Percentiles rank a stretch among this genome's conserved stretches.
phyloP scores from a whole-genome alignment of 2,888 invertebrate species.

The Diplazon laetatorius region DNA sequence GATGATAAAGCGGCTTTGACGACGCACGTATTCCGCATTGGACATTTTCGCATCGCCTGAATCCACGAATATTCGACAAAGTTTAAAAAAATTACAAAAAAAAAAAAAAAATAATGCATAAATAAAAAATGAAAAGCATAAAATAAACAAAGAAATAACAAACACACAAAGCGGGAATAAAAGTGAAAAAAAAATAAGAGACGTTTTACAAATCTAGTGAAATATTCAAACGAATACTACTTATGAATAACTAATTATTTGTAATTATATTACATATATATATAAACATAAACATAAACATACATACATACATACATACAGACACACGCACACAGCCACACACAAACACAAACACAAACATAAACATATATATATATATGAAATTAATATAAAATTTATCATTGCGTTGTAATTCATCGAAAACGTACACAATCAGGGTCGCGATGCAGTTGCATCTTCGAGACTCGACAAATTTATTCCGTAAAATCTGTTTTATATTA shows the following conservation, averaged over 20 bases:
- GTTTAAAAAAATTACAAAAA: no score
- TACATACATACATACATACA: constrained; percentile 67
- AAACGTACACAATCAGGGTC: constrained; percentile 56
- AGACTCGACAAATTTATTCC: constrained; percentile 50
- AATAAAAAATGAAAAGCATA: constrained; percentile 41
- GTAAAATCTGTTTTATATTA: no score
- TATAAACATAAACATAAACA: constrained; percentile 63
- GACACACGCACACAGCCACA: constrained; percentile 67
- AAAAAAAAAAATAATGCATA: constrained; percentile 28
- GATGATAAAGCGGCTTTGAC: constrained; percentile 68
- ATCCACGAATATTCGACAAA: constrained; percentile 59
- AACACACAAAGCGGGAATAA: constrained; percentile 27
- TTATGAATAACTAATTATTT: constrained; percentile 69
- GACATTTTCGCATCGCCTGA: constrained; percentile 62
- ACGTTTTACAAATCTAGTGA: constrained; percentile 80
- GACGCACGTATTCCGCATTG: constrained; percentile 45
- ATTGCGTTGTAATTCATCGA: constrained; percentile 69
- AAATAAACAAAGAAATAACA: constrained; percentile 24
- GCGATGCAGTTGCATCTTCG: constrained; percentile 19
- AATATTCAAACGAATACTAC: constrained; percentile 78
- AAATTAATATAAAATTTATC: constrained; percentile 78
- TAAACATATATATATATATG: constrained; percentile 71
- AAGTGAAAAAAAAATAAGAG: constrained; percentile 68
- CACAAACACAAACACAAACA: constrained; percentile 56
- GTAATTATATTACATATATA: constrained; percentile 70